Percentiles rank a stretch among this genome's conserved stretches.
Evolutionary conservation across 1,140 invertebrate species (phyloP).

Genomic region (Cyphomyrmex costatus): DNA sequence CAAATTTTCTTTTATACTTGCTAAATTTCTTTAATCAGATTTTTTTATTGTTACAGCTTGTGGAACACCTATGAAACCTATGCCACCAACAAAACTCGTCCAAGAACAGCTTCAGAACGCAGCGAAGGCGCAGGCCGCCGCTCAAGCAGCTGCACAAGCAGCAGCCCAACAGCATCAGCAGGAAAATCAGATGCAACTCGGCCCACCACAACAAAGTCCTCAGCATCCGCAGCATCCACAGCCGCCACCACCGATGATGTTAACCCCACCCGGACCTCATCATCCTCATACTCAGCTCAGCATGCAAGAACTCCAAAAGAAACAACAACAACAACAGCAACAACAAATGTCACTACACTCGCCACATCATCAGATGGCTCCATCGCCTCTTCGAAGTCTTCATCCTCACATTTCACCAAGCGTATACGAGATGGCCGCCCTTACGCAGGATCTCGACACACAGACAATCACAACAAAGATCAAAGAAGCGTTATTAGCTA

Average conservation of each 20-base stretch:
- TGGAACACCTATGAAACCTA: constrained; percentile 91
- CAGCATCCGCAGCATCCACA: constrained; percentile 82
- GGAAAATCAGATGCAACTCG: constrained; percentile 84
- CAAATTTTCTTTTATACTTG: background rate
- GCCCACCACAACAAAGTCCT: constrained; percentile 84
- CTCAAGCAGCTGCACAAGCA: constrained; percentile 83
- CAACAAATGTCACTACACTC: constrained; percentile 88
- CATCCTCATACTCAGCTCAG: constrained; percentile 82
- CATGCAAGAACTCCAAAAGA: constrained; percentile 91
- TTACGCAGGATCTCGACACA: constrained; percentile 98
- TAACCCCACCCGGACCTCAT: constrained; percentile 83
- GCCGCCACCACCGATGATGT: constrained; percentile 83
- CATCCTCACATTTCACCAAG: constrained; percentile 94
- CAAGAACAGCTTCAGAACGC: constrained; percentile 88
- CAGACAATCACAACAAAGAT: constrained; percentile 98
- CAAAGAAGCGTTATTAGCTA: constrained; percentile 97
- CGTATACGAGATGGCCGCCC: constrained; percentile 98
- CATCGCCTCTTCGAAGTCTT: constrained; percentile 90
- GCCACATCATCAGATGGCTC: constrained; percentile 89
- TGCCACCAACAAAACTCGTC: constrained; percentile 93
- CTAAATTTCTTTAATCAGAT: constrained; percentile 30
- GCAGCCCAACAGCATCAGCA: constrained; percentile 85
- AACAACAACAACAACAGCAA: constrained; percentile 90
- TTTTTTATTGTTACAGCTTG: constrained; percentile 87
- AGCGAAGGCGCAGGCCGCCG: constrained; percentile 84